These are phyloP conservation scores for Amblyornis subalaris DNA, from an alignment of 2,113 vertebrate species.

Conservation along the genomic window DNA sequence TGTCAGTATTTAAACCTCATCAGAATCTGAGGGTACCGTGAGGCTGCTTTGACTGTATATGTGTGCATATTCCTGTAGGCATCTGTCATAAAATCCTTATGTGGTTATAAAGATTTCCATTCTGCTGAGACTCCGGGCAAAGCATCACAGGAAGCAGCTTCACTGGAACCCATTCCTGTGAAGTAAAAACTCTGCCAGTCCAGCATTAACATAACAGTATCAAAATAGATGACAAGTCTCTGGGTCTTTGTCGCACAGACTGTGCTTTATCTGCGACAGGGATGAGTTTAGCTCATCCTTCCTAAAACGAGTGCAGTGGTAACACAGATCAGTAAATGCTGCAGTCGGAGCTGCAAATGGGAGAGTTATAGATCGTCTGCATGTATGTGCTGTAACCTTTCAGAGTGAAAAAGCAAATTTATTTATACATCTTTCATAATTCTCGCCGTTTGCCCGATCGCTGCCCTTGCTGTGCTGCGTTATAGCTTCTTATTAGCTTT, in stretches of 20 bases:
- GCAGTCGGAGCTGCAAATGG: constrained; percentile 20
- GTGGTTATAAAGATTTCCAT: constrained; percentile 20
- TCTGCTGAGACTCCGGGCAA: constrained; percentile 1
- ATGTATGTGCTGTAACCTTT: constrained; percentile 37
- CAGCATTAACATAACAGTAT: neutral
- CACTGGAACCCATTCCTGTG: neutral
- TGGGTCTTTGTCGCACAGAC: neutral
- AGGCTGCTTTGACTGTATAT: neutral
- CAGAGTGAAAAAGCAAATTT: constrained; percentile 38
- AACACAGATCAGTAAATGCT: constrained; percentile 11
- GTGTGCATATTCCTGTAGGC: neutral
- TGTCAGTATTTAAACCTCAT: neutral
- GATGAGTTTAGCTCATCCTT: neutral
- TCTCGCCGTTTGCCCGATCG: constrained; percentile 11
- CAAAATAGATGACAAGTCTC: neutral
- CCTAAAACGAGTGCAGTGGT: neutral
- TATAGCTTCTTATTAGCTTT: constrained; percentile 56
- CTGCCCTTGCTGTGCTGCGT: constrained; percentile 40
- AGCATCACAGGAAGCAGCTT: neutral
- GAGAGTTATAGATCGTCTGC: neutral
- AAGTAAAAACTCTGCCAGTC: constrained; percentile 7
- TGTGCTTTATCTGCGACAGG: neutral
- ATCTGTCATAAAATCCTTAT: neutral
- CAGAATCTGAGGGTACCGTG: neutral
- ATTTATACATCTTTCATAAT: constrained; percentile 46